Percentiles rank a stretch among this genome's conserved stretches.
Evolutionary conservation across 2,113 vertebrate genomes (phyloP).

Genomic region (Andinoacara biseriatus): DNA sequence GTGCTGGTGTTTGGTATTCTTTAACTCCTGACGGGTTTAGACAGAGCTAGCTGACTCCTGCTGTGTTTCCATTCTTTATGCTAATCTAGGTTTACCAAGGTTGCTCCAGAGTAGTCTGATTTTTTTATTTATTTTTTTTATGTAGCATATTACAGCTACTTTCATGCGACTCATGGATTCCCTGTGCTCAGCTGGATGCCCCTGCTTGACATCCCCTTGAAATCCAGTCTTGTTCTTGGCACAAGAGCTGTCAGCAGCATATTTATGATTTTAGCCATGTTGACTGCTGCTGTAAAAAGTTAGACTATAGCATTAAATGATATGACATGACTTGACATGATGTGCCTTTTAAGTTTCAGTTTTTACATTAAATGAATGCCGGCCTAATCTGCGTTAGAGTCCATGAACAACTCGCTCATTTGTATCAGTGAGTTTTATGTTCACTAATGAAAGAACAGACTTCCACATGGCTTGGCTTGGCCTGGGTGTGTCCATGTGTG

Average conservation of each 20-base stretch:
- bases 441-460: not conserved
- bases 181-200: not conserved
- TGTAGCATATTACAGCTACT: not conserved
- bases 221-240: not conserved
- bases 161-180: not conserved
- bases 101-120: not conserved
- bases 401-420: not conserved
- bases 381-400: not conserved
- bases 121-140: not conserved
- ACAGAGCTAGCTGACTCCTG: not conserved
- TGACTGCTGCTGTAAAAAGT: not conserved
- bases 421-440: not conserved
- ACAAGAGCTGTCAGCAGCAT: not conserved
- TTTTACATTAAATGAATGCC: not conserved
- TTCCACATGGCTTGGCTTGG: not conserved
- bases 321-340: not conserved
- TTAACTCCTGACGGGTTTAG: not conserved
- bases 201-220: not conserved
- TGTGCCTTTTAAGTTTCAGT: not conserved
- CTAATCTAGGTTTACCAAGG: not conserved
- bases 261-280: not conserved
- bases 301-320: not conserved
- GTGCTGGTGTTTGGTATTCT: not conserved
- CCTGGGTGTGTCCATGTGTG: not conserved
- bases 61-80: not conserved